phyloP scores from a whole-genome alignment of 2,888 invertebrate genomes.

The Psylliodes chrysocephalus region DNA sequence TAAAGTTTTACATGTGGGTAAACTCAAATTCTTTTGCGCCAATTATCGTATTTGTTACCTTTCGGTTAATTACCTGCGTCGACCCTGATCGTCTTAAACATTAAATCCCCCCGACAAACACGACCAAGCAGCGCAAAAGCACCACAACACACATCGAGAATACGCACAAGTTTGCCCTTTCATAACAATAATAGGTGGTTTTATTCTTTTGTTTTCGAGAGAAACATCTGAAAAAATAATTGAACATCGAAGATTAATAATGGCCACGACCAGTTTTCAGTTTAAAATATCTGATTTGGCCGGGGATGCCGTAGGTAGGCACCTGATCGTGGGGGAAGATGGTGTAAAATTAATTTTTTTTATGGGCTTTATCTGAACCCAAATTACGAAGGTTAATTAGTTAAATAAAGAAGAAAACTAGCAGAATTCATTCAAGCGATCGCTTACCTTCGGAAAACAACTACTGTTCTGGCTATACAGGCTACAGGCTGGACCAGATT shows the following conservation, averaged over 20 bases:
- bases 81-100: slow-evolving; percentile 37
- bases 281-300: slow-evolving; percentile 55
- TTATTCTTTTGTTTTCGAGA: slow-evolving; percentile 55
- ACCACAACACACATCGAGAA: slow-evolving; percentile 11
- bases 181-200: slow-evolving; percentile 47
- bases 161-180: slow-evolving; percentile 27
- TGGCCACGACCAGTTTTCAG: slow-evolving; percentile 53
- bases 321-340: slow-evolving; percentile 18
- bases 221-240: slow-evolving; percentile 58
- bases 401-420: no score
- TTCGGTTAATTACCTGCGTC: background rate
- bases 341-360: slow-evolving; percentile 1
- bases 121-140: no score
- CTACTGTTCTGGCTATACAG: no score
- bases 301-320: slow-evolving; percentile 31
- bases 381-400: no score
- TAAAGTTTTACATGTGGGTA: no score
- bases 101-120: slow-evolving; percentile 36
- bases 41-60: background rate
- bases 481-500: no score
- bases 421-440: no score
- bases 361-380: background rate
- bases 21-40: no score
- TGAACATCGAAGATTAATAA: slow-evolving; percentile 56
- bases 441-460: no score